Evolutionary conservation across 2,797 vertebrate genomes (phyloP), one percentile per base, ranked within the genome.

Genomic region (Buphagus erythrorhynchus): DNA sequence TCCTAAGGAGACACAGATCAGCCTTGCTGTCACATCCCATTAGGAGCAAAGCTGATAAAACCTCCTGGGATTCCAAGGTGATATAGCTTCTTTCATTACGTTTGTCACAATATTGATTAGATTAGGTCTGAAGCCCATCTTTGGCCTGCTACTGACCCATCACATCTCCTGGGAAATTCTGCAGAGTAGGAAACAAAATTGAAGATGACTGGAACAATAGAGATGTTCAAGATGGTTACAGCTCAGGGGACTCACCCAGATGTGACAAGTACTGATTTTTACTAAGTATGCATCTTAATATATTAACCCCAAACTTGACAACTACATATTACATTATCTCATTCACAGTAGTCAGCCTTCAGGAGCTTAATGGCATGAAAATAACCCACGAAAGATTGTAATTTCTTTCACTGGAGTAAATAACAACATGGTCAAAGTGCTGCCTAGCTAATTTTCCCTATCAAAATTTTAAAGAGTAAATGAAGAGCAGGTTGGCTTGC

Each of bases 41-140:
- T 95, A 95, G 86, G 71, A 54, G 67, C 36, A 72, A 46, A 88
- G 83, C 63, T 90, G 82, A 90, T 91, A 80, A 96, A 94, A 86
- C 26, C 76, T 8, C 14, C 72, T 88, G 77, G 77, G 91, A 95
- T 80, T 80, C 91, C 94, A 88, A 95, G 87, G 86, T 92, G 93
- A 82, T 90, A 89, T 17, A 29, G 35, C 61, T 91, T 31, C 63
- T 96, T 92, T 81, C 74, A 67, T 96, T 94, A 91, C 4, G 0
- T 96, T 88, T 96, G 95, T 94, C 81, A 94, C 94, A 76, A 72
- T 91, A 95, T 93, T 96, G 97, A 93, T 95, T 95, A 93, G 89
- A 93, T 93, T 84, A 92, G 83, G 79, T 31, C 73, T 76, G 61
- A 83, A 88, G 80, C 48, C 86, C 83, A 87, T 72, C 91, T 94